These are phyloP conservation scores for Melanophora roralis DNA, from an alignment of 2,888 invertebrate species.

Conservation along the genomic window DNA sequence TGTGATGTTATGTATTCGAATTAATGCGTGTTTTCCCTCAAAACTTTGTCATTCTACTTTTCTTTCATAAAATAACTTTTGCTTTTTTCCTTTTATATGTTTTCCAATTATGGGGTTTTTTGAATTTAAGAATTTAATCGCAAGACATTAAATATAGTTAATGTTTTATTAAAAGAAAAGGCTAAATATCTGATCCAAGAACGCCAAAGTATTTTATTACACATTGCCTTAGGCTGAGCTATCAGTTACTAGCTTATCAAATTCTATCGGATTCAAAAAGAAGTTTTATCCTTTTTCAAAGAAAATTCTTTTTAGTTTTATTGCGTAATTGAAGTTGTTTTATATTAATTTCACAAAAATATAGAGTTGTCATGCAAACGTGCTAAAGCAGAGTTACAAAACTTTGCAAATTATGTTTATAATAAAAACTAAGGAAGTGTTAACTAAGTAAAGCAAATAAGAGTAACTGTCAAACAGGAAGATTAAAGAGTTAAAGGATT, in stretches of 20 bases:
- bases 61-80: neutral
- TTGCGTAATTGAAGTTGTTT: neutral
- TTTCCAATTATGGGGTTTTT: neutral
- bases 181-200: neutral
- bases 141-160: slow-evolving; percentile 9
- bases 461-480: too few relatives aligned
- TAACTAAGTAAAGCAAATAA: too few relatives aligned
- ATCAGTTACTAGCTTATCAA: neutral
- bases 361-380: too few relatives aligned
- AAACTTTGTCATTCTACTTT: neutral
- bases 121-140: slow-evolving; percentile 1
- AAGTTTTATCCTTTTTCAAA: neutral
- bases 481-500: too few relatives aligned
- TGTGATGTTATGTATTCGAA: neutral
- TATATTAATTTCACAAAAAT: too few relatives aligned
- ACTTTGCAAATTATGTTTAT: too few relatives aligned
- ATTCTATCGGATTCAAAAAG: neutral
- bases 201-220: neutral
- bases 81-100: neutral
- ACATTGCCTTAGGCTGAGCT: neutral
- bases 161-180: neutral
- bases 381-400: too few relatives aligned
- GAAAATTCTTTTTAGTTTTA: neutral
- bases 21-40: neutral
- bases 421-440: too few relatives aligned